Conservation (phyloP, 2,888 invertebrate species). For the Oegoconia quadripuncta region DNA sequence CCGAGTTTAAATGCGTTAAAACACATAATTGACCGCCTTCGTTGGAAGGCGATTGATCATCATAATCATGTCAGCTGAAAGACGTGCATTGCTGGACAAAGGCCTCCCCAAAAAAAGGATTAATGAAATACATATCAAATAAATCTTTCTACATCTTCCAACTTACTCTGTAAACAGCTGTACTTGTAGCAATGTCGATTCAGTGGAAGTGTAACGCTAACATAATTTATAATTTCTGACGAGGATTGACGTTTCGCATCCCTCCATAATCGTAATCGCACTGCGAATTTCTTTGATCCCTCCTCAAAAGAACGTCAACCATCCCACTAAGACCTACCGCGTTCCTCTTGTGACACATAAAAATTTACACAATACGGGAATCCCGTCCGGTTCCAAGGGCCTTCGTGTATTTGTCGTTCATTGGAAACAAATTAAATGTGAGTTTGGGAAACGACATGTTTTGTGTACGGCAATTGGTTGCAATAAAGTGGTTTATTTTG, state of each 20-base stretch:
- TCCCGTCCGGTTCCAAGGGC: slow-evolving; percentile 2
- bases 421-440: slow-evolving; percentile 29
- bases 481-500: slow-evolving; percentile 14
- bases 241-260: slow-evolving; percentile 20
- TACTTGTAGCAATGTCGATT: slow-evolving; percentile 5
- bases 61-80: no score
- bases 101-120: no score
- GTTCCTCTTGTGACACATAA: background rate
- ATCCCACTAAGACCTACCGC: slow-evolving; percentile 9
- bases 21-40: no score
- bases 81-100: no score
- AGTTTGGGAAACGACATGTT: slow-evolving; percentile 24
- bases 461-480: slow-evolving; percentile 18
- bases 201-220: slow-evolving; percentile 27
- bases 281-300: slow-evolving; percentile 24
- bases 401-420: slow-evolving; percentile 20
- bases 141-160: background rate
- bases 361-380: background rate
- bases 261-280: no score
- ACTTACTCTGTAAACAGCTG: background rate
- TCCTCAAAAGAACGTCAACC: slow-evolving; percentile 12
- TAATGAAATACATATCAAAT: background rate
- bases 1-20: no score
- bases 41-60: no score
- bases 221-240: slow-evolving; percentile 25